Evolutionary conservation across 1,140 invertebrate genomes (phyloP), one percentile per base, ranked within the genome.

Genomic region (Metaphire vulgaris): DNA sequence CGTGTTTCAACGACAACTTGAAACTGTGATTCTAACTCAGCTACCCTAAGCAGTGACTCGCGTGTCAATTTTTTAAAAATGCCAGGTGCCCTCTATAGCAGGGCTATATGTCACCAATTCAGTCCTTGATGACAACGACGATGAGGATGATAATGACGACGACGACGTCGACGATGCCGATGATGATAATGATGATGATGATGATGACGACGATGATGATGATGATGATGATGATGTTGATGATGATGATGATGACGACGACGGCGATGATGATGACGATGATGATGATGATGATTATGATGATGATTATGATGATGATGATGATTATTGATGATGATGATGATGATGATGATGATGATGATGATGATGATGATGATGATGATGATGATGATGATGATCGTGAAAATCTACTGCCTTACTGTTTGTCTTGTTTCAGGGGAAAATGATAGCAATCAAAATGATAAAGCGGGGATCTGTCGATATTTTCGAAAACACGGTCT

Each of bases 321-420:
- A 56, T 56, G 41, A 56, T 56, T 6, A 56, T 56, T 56, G 41
- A 56, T 56, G 41, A 56, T 56, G 41, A 56, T 56, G 41, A 56
- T 56, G 41, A 56, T 56, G 41, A 56, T 56, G 41, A 56, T 56
- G 41, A 56, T 56, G 41, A 56, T 56, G 41, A 56, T 56, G 41
- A 56, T 56, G 41, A 56, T 56, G 41, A 56, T 56, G 41, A 56
- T 56, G 41, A 56, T 56, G 41, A 56, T 56, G 41, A 56, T 56
- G 41, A 56, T 56, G 41, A 56, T 56, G 41, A 56, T 56, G 41
- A 56, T 56, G 41, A 56, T 56, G 41, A 56, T 56, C 6, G 41
- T 56, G 21, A 56, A 6, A 56, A 56, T 56, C n/a, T n/a, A n/a
- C n/a, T n/a, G n/a, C n/a, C n/a, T n/a, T n/a, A n/a, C n/a, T n/a